A percentile compares a stretch with the other conserved stretches of the same genome.
phyloP scores from a whole-genome alignment of 2,113 vertebrate genomes.

The Paedocypris sp. region DNA sequence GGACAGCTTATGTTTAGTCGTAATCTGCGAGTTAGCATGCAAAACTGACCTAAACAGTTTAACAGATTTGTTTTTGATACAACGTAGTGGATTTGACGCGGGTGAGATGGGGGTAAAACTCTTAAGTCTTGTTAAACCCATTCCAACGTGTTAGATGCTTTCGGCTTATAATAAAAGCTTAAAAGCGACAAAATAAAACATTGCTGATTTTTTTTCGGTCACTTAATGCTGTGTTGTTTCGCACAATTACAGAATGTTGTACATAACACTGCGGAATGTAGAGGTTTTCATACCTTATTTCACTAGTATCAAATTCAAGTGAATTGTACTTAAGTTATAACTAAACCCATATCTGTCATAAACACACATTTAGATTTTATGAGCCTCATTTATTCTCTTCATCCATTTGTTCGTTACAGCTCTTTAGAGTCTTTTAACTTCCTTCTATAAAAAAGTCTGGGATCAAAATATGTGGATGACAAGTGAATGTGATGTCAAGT shows the following conservation, averaged over 20 bases:
- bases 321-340: background rate
- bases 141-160: background rate
- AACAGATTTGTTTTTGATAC: background rate
- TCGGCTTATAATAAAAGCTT: constrained; percentile 9
- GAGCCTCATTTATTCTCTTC: background rate
- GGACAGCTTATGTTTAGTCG: constrained; percentile 18
- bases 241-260: constrained; percentile 7
- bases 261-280: background rate
- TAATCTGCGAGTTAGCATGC: constrained; percentile 16
- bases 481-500: constrained; percentile 1
- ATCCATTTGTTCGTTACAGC: too few relatives aligned
- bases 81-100: background rate
- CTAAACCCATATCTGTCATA: background rate
- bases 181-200: background rate
- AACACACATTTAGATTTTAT: background rate
- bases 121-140: constrained; percentile 2
- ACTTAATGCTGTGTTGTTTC: background rate
- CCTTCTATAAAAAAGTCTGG: too few relatives aligned
- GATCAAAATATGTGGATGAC: constrained; percentile 1
- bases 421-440: too few relatives aligned
- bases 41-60: background rate
- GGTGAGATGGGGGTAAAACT: constrained; percentile 11
- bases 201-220: background rate
- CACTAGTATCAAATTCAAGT: background rate
- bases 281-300: background rate